A percentile compares a stretch with the other conserved stretches of the same genome.
These are phyloP conservation scores for Eurytoma californica DNA, from an alignment of 2,888 invertebrate species.

Conservation along the genomic window DNA sequence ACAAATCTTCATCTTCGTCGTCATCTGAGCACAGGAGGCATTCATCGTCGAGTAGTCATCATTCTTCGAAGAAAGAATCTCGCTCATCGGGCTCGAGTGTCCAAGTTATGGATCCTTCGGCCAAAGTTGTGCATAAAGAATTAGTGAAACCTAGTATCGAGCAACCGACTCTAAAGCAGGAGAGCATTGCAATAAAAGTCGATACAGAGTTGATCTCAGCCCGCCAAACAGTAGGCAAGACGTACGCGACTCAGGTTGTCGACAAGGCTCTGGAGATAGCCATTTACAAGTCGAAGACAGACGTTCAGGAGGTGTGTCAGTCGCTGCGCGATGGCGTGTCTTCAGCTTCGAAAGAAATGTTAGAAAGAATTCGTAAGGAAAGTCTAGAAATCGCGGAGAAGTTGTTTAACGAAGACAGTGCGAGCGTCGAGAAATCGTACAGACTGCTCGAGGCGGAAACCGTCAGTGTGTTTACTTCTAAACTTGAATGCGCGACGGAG, in stretches of 20 bases:
- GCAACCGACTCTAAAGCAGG: slow-evolving; percentile 36
- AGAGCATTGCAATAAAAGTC: slow-evolving; percentile 39
- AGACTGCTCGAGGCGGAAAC: slow-evolving; percentile 68
- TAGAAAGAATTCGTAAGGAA: slow-evolving; percentile 69
- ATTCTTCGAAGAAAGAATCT: slow-evolving; percentile 41
- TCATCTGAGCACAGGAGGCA: slow-evolving; percentile 58
- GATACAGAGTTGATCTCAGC: slow-evolving; percentile 58
- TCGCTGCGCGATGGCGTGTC: slow-evolving; percentile 69
- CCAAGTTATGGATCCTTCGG: slow-evolving; percentile 21
- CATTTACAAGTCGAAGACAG: slow-evolving; percentile 73
- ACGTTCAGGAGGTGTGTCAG: slow-evolving; percentile 72
- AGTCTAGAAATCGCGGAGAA: slow-evolving; percentile 67
- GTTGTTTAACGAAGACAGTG: slow-evolving; percentile 61
- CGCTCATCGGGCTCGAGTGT: slow-evolving; percentile 2
- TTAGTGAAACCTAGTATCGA: slow-evolving; percentile 20
- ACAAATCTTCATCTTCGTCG: slow-evolving; percentile 62
- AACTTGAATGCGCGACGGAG: slow-evolving; percentile 72
- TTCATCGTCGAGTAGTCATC: slow-evolving; percentile 48
- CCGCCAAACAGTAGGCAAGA: slow-evolving; percentile 67
- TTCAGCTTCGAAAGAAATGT: slow-evolving; percentile 70
- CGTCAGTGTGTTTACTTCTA: slow-evolving; percentile 66
- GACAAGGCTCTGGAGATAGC: slow-evolving; percentile 73
- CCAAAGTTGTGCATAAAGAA: slow-evolving; percentile 36
- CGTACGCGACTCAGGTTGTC: slow-evolving; percentile 72
- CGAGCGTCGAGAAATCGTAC: slow-evolving; percentile 64